These are phyloP conservation scores for Phaedon cochleariae DNA, from an alignment of 2,888 invertebrate genomes.

Conservation along the genomic window DNA sequence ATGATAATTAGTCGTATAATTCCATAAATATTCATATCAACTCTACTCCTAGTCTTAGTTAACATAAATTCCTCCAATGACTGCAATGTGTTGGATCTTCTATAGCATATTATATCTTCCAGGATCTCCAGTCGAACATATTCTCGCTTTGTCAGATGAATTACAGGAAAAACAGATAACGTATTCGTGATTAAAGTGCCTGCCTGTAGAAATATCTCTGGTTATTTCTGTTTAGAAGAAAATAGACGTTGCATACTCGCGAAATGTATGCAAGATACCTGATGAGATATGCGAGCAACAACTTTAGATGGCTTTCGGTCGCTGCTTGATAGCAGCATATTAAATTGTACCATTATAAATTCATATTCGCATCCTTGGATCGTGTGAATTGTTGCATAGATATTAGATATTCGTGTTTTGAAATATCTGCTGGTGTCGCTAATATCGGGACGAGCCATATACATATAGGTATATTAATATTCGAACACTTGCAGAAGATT, in stretches of 20 bases:
- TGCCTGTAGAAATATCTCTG: slow-evolving; percentile 9
- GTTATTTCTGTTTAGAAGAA: neutral
- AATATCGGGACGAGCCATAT: too few relatives aligned
- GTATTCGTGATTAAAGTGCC: slow-evolving; percentile 8
- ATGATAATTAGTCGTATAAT: too few relatives aligned
- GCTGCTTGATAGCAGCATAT: neutral
- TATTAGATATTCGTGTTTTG: neutral
- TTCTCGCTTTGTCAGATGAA: slow-evolving; percentile 11
- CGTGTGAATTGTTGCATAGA: neutral
- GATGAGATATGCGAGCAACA: neutral
- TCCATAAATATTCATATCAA: too few relatives aligned
- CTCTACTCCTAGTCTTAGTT: too few relatives aligned
- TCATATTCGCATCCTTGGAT: neutral
- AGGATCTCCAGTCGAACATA: slow-evolving; percentile 3
- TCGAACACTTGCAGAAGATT: too few relatives aligned
- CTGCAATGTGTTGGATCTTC: neutral
- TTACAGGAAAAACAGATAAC: slow-evolving; percentile 14
- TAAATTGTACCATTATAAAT: neutral
- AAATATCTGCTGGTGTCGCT: too few relatives aligned
- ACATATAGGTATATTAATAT: too few relatives aligned
- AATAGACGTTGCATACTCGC: neutral
- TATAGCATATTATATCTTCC: neutral
- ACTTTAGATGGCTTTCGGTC: neutral
- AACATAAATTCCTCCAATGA: neutral
- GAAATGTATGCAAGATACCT: neutral